Base-by-base conservation (phyloP, 2,888 invertebrate species). In the Dichetophora obliterata region DNA sequence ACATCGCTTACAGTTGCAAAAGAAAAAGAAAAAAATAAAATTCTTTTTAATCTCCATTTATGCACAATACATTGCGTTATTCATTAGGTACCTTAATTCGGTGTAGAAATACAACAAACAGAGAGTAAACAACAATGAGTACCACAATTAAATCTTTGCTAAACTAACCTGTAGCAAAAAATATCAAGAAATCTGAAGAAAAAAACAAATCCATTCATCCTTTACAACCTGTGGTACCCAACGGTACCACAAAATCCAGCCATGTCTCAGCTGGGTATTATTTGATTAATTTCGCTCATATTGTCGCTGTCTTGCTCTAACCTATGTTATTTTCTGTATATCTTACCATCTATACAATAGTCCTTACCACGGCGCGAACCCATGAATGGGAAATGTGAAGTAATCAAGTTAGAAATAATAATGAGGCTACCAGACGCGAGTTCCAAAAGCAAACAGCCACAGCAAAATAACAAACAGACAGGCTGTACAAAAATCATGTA, bases 241-340 rank as follows among this genome's bases (percentile, higher is more conserved):
- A 59, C 27, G 2, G 24, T 2, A 59, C 24, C 27, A 27, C 24
- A 27, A 59, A 59, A 14, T 1, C 11, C 19, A 63, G 31, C 63
- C 27, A 31, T 8, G n/a, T 65, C 63, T 34, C 82, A 82, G 81
- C 81, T 82, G 82, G 81, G 79, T 75, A 63, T 59, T 72, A 50
- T 68, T 78, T 81, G 81, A 82, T 82, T 82, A 82, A 81, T 80
- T 82, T 78, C 73, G 77, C 63, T 65, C 31, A 65, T 37, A 65
- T 34, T 78, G 79, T 80, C 14, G 11, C 24, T 48, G 22, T 68
- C 48, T 68, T 19, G 19, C 27, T 19, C 48, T 19, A n/a, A 68
- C 24, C 22, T 16, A 48, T 24, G 24, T 16, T 11, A 19, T 24
- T 19, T 31, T 16, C 31, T 65, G 9, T 31, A 37, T 5, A 5